Evolutionary conservation across 2,113 vertebrate species (phyloP).

Genomic region (Hippocampus zosterae): DNA sequence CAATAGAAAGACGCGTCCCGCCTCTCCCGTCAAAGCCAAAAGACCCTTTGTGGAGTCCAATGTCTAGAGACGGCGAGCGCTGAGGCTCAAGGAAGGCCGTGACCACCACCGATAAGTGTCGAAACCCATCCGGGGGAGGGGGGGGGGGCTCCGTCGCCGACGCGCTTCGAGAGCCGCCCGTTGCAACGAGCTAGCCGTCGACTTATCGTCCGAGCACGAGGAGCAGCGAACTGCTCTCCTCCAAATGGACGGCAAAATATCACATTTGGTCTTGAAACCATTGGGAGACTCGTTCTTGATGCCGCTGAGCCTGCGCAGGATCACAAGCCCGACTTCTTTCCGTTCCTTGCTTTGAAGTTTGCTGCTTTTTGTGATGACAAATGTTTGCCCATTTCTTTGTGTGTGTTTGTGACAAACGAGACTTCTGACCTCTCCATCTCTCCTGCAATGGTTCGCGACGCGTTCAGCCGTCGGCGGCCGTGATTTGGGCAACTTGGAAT

Average conservation of each 20-base stretch:
- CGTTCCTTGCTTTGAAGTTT: neutral
- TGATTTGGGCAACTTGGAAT: neutral
- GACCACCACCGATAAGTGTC: neutral
- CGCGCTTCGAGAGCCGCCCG: neutral
- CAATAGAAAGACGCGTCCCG: constrained; percentile 81
- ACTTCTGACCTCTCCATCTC: neutral
- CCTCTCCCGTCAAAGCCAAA: constrained; percentile 99
- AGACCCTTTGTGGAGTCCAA: constrained; percentile 99
- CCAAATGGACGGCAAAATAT: too few species aligned
- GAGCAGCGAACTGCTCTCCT: too few species aligned
- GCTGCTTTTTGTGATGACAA: neutral
- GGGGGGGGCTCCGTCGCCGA: neutral
- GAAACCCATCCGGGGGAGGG: neutral
- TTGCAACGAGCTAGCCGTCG: neutral
- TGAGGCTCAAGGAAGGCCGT: too few species aligned
- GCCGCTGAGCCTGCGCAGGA: neutral
- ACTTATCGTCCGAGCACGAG: neutral
- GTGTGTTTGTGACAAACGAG: neutral
- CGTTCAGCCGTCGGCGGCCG: neutral
- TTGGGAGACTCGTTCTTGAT: neutral
- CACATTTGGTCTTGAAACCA: too few species aligned
- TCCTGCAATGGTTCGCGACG: neutral
- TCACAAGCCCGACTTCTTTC: neutral
- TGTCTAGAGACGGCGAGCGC: constrained; percentile 69
- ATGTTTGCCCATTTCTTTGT: neutral